Evolutionary conservation across 2,113 vertebrate species (phyloP), one percentile per base, ranked within the genome.

Genomic region (Pangasianodon hypophthalmus): DNA sequence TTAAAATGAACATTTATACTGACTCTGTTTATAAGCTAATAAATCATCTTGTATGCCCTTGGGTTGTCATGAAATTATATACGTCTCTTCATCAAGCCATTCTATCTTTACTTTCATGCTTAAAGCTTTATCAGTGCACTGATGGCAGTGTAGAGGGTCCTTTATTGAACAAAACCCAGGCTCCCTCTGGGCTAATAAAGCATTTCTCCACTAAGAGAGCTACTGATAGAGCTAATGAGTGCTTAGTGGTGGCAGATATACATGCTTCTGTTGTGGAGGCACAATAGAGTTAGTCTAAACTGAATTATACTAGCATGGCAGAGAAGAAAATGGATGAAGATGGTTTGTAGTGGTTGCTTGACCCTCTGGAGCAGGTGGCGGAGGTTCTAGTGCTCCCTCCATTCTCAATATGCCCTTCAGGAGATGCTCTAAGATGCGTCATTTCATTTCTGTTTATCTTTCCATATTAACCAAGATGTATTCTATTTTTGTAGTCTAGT

Each of bases 221-320:
- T 58, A 29, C 89, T 90, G 84, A 92, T 87, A 44, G 87, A 46
- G 69, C 87, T 89, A 92, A 90, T 90, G 80, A 86, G 84, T 46
- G 60, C 44, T 9, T n/a, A 41, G 83, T 85, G 86, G 46, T 89
- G 69, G 87, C 79, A 87, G 83, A 86, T 81, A 88, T 69, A 87
- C 56, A 75, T 32, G 13, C 84, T 86, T 67, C 86, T 87, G 75
- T 81, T 81, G n/a, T 26, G 41, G 24, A 84, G 11, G 56, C 56
- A 84, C 56, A 62, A 84, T 62, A 26, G 6, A 84, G 37, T 62
- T 62, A 14, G 82, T 62, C 82, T 60, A 44, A 83, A 56, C 81
- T 84, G 50, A 89, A 69, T 85, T 44, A 52, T 13, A 84, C 54
- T 54, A 75, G 29, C 75, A 64, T 84, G n/a, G 18, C n/a, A 19